Evolutionary conservation across 1,140 invertebrate genomes (phyloP).

Genomic region (Drosophila watanabei): DNA sequence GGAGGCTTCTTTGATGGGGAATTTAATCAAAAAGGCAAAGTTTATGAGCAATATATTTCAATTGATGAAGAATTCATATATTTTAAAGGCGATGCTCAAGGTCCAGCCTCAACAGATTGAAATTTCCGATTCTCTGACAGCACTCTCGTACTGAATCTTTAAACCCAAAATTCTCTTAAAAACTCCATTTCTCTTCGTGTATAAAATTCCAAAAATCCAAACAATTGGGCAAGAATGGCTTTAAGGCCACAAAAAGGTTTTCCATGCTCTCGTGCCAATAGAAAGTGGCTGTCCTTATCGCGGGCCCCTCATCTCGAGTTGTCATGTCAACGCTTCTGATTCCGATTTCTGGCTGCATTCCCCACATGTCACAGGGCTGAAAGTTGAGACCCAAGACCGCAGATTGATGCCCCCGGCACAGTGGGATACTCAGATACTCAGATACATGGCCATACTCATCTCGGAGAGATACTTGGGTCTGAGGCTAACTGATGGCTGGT

Average conservation of each 20-base stretch:
- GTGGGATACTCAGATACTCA: constrained; percentile 28
- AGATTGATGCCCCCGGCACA: constrained; percentile 62
- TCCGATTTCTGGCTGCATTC: constrained; percentile 74
- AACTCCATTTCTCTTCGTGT: not conserved
- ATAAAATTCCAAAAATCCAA: constrained; percentile 1
- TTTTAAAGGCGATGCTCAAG: no score
- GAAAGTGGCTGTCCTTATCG: constrained; percentile 72
- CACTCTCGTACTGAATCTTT: not conserved
- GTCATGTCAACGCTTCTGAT: constrained; percentile 84
- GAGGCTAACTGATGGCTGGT: constrained; percentile 69
- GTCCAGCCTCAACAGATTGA: no score
- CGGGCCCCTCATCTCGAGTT: constrained; percentile 70
- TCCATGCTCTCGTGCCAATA: constrained; percentile 80
- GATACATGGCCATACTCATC: not conserved
- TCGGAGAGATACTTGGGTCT: not conserved
- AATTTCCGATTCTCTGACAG: no score
- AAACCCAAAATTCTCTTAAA: not conserved
- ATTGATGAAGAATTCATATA: no score
- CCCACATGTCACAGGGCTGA: constrained; percentile 61
- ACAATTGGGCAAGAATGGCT: constrained; percentile 34
- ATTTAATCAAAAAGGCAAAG: no score
- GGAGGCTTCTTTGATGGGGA: no score
- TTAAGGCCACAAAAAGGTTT: constrained; percentile 69
- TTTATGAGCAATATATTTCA: no score
- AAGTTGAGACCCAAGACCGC: constrained; percentile 39